Conservation (phyloP, 2,113 vertebrate species). For the Perca schrenkii region DNA sequence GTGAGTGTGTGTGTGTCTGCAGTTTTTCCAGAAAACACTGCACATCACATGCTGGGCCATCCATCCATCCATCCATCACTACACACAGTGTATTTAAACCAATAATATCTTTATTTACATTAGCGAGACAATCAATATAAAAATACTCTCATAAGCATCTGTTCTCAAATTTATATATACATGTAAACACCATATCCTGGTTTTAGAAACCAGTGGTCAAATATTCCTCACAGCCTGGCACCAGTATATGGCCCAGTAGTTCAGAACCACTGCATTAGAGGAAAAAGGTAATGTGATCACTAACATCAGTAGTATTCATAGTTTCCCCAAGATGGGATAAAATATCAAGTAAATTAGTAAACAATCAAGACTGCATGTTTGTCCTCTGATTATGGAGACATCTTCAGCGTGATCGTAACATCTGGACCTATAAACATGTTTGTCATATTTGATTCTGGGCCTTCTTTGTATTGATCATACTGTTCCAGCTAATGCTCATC, state of each 20-base stretch:
- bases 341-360: too few relatives aligned
- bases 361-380: too few relatives aligned
- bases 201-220: too few relatives aligned
- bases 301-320: background rate
- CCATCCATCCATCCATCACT: background rate
- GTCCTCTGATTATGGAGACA: too few relatives aligned
- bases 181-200: background rate
- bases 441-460: background rate
- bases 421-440: background rate
- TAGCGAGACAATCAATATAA: background rate
- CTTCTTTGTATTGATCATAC: too few relatives aligned
- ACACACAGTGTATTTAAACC: conserved; percentile 4
- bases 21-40: conserved; percentile 48
- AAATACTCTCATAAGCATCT: background rate
- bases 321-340: too few relatives aligned
- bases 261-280: too few relatives aligned
- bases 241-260: background rate
- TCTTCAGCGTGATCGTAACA: background rate
- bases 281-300: background rate
- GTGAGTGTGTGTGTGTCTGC: conserved; percentile 12
- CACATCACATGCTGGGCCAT: background rate
- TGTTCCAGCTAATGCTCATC: background rate
- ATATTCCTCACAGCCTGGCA: background rate
- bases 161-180: background rate
- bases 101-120: conserved; percentile 49